These are phyloP conservation scores for Leuciscus idus DNA, from an alignment of 2,113 vertebrate species.

Conservation along the genomic window DNA sequence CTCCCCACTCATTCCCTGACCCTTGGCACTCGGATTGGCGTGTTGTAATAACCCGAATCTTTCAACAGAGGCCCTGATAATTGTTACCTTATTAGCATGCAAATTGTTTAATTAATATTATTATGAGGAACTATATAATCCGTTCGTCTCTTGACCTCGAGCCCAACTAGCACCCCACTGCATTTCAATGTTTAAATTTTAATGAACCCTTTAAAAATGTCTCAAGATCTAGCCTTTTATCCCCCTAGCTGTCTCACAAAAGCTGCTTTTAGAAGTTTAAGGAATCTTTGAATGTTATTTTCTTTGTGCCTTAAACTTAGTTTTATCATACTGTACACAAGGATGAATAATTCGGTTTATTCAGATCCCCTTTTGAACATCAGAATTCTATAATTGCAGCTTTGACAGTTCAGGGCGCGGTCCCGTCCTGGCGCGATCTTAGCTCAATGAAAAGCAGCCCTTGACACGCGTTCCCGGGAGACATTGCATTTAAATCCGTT, in stretches of 20 bases:
- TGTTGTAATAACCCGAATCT: constrained; percentile 99
- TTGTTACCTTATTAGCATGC: constrained; percentile 99
- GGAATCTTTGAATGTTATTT: constrained; percentile 77
- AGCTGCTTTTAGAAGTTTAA: constrained; percentile 72
- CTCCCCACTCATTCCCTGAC: constrained; percentile 97
- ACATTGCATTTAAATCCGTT: constrained; percentile 98
- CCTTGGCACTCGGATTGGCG: constrained; percentile 97
- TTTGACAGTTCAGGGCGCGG: constrained; percentile 79
- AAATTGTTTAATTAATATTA: constrained; percentile 99
- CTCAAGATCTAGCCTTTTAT: constrained; percentile 74
- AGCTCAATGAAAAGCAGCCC: constrained; percentile 90
- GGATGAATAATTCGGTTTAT: constrained; percentile 82
- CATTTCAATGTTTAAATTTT: constrained; percentile 89
- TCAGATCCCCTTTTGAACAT: constrained; percentile 81
- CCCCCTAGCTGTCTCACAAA: constrained; percentile 77
- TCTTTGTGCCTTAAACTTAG: constrained; percentile 80
- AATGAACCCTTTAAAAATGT: constrained; percentile 88
- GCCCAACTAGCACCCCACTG: constrained; percentile 89
- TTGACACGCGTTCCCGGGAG: constrained; percentile 96
- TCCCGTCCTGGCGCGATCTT: constrained; percentile 76
- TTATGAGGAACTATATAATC: constrained; percentile 99
- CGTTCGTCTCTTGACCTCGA: constrained; percentile 99
- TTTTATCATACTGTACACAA: constrained; percentile 79
- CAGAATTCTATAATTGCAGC: constrained; percentile 95
- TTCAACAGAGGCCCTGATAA: constrained; percentile 99